These are phyloP conservation scores for Drosophila ohnishii DNA, from an alignment of 1,140 invertebrate species.

Conservation along the genomic window DNA sequence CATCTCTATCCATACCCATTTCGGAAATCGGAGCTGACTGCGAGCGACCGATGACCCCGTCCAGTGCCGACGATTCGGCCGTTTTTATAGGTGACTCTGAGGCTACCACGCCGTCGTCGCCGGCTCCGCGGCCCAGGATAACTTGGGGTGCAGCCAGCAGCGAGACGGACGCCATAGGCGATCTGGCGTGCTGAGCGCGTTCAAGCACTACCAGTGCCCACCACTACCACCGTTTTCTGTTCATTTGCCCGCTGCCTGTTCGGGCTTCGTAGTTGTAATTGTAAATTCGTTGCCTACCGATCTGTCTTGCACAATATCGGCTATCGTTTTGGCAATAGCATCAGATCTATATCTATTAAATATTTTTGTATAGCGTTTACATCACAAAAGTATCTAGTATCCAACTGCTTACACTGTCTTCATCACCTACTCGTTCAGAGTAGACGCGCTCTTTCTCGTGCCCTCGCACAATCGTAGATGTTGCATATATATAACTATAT, in stretches of 20 bases:
- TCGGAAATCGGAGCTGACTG: constrained; percentile 77
- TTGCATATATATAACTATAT: constrained; percentile 13
- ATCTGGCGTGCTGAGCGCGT: constrained; percentile 65
- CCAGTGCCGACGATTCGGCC: constrained; percentile 65
- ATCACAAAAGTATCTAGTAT: constrained; percentile 27
- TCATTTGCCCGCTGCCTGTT: constrained; percentile 46
- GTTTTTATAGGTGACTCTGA: constrained; percentile 66
- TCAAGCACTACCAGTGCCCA: constrained; percentile 20
- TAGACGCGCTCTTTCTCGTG: constrained; percentile 23
- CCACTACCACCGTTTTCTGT: constrained; percentile 57
- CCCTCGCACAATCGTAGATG: constrained; percentile 42
- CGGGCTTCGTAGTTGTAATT: constrained; percentile 57
- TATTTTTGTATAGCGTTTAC: constrained; percentile 76
- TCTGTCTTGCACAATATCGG: constrained; percentile 13
- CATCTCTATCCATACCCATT: constrained; percentile 66
- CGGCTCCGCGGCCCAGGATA: constrained; percentile 43
- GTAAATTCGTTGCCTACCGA: constrained; percentile 55
- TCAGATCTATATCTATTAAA: constrained; percentile 34
- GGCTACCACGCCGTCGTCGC: constrained; percentile 53
- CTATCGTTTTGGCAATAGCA: constrained; percentile 18
- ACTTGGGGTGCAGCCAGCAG: constrained; percentile 52
- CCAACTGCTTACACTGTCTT: constrained; percentile 8
- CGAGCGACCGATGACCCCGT: constrained; percentile 64
- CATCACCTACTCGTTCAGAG: constrained; percentile 17
- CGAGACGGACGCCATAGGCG: constrained; percentile 41